Conservation (phyloP, 2,113 vertebrate genomes). For the Nerophis ophidion region DNA sequence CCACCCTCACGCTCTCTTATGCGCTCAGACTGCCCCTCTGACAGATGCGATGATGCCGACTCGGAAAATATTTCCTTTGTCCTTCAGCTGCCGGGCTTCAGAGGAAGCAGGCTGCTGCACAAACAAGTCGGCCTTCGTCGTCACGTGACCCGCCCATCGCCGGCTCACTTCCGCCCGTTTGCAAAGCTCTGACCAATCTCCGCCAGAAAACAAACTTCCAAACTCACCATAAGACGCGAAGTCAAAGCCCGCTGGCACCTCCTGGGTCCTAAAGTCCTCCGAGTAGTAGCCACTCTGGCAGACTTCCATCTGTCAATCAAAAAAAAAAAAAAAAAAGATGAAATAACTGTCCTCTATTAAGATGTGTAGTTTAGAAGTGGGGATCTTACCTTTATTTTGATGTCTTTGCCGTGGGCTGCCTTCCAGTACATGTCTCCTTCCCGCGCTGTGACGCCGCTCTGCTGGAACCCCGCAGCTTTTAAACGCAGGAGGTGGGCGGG, state of each 20-base stretch:
- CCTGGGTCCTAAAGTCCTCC: conserved; percentile 75
- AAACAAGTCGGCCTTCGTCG: conserved; percentile 10
- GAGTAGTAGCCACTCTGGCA: conserved; percentile 69
- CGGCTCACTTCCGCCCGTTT: too few species aligned
- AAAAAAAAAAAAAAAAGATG: not conserved
- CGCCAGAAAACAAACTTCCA: too few species aligned
- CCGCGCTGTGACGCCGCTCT: conserved; percentile 23
- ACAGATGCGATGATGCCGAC: conserved; percentile 61
- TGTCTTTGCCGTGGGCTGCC: conserved; percentile 31
- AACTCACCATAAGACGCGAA: conserved; percentile 72
- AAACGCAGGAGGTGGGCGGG: conserved; percentile 51
- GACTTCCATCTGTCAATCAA: conserved; percentile 66
- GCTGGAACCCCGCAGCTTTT: conserved; percentile 51
- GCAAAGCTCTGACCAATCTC: too few species aligned
- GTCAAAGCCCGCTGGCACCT: conserved; percentile 74
- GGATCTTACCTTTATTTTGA: conserved; percentile 43
- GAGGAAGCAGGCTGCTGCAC: conserved; percentile 55
- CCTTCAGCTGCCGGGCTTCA: conserved; percentile 55
- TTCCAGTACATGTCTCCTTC: conserved; percentile 44
- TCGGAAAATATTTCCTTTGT: conserved; percentile 62
- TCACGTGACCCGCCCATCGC: not conserved
- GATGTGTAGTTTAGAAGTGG: too few species aligned
- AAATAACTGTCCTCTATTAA: not conserved
- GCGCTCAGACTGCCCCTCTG: conserved; percentile 37
- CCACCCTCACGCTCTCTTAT: conserved; percentile 45